Percentiles rank a stretch among this genome's conserved stretches.
Conservation (phyloP, 2,797 vertebrate species). For the Acridotheres tristis region DNA sequence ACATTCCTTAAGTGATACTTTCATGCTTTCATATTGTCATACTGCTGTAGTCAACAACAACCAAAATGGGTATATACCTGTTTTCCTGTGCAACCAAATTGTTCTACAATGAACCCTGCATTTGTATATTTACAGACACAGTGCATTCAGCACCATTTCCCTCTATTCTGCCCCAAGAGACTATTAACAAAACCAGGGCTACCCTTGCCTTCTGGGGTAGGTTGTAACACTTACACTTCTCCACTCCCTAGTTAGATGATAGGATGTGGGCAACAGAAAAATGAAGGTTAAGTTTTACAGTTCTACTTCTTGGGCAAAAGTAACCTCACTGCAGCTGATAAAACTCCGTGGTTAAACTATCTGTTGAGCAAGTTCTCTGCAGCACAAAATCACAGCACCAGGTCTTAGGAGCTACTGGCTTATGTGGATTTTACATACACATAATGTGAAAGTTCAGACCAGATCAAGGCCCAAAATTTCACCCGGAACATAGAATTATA, state of each 20-base stretch:
- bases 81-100: not conserved
- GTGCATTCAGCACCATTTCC: too few relatives aligned
- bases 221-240: not conserved
- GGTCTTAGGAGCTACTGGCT: not conserved
- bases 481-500: not conserved
- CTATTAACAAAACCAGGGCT: not conserved
- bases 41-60: not conserved
- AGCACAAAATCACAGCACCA: not conserved
- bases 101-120: not conserved
- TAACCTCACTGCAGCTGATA: not conserved
- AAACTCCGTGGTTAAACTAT: not conserved
- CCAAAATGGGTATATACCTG: not conserved
- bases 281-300: not conserved
- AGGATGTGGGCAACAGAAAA: not conserved
- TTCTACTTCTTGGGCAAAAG: not conserved
- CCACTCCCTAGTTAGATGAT: not conserved
- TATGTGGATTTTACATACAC: not conserved
- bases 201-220: not conserved
- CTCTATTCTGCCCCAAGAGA: not conserved
- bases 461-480: not conserved
- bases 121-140: not conserved
- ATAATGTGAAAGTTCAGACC: not conserved
- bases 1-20: not conserved
- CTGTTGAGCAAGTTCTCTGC: not conserved
- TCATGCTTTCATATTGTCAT: not conserved